These are phyloP conservation scores for Leuciscus waleckii DNA, from an alignment of 2,797 vertebrate genomes.

Conservation along the genomic window DNA sequence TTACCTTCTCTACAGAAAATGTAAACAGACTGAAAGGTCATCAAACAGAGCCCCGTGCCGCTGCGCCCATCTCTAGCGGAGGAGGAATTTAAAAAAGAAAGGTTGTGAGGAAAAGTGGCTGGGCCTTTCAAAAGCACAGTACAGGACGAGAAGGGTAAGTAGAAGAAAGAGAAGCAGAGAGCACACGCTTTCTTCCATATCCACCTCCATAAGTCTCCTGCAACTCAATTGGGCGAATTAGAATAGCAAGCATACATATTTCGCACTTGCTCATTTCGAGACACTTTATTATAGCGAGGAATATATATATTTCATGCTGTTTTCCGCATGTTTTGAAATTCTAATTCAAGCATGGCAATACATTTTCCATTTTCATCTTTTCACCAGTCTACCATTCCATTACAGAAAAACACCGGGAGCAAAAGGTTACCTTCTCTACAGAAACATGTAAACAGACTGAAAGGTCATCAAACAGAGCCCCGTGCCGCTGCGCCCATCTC, in stretches of 20 bases:
- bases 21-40: slow-evolving; percentile 47
- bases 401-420: slow-evolving; percentile 46
- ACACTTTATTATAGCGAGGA: neutral
- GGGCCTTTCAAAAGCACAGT: slow-evolving; percentile 43
- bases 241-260: slow-evolving; percentile 64
- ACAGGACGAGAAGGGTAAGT: slow-evolving; percentile 38
- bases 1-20: slow-evolving; percentile 45
- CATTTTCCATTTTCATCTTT: slow-evolving; percentile 37
- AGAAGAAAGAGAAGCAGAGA: slow-evolving; percentile 53
- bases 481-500: slow-evolving; percentile 21
- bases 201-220: slow-evolving; percentile 61
- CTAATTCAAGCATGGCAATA: slow-evolving; percentile 33
- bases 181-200: slow-evolving; percentile 59
- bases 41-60: slow-evolving; percentile 28
- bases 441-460: slow-evolving; percentile 47
- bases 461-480: slow-evolving; percentile 44
- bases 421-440: slow-evolving; percentile 46
- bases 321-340: slow-evolving; percentile 28
- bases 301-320: slow-evolving; percentile 30
- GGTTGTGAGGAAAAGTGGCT: slow-evolving; percentile 13
- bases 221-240: slow-evolving; percentile 62
- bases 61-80: slow-evolving; percentile 21
- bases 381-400: slow-evolving; percentile 41
- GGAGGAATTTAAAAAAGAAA: slow-evolving; percentile 21
- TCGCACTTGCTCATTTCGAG: neutral